phyloP scores from a whole-genome alignment of 2,113 vertebrate species.

The Pionites leucogaster region DNA sequence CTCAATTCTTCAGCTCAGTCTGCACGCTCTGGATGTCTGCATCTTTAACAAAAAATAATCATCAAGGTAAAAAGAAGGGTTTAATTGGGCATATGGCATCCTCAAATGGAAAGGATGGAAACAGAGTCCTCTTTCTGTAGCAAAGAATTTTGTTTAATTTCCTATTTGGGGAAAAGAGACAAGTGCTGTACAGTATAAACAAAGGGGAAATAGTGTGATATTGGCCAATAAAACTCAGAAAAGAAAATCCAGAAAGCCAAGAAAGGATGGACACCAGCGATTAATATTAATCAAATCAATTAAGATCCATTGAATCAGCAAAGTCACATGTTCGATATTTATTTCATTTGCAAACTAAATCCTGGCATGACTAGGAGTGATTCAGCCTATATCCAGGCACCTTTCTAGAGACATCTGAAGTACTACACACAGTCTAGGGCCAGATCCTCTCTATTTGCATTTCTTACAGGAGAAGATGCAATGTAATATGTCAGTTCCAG shows the following conservation, averaged over 20 bases:
- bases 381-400: background rate
- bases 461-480: background rate
- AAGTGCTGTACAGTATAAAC: background rate
- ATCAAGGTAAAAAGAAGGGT: slow-evolving; percentile 37
- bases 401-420: background rate
- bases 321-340: background rate
- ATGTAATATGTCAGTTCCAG: background rate
- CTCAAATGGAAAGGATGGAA: background rate
- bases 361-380: background rate
- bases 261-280: background rate
- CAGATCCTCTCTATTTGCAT: background rate
- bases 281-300: background rate
- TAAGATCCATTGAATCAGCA: background rate
- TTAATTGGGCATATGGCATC: slow-evolving; percentile 31
- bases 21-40: background rate
- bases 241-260: background rate
- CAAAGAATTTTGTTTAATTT: slow-evolving; percentile 36
- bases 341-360: background rate
- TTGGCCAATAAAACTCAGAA: background rate
- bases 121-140: slow-evolving; percentile 13
- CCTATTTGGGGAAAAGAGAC: background rate
- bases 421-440: background rate
- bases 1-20: slow-evolving; percentile 42
- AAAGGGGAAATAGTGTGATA: background rate
- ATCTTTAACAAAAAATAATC: slow-evolving; percentile 51